phyloP scores from a whole-genome alignment of 2,888 invertebrate species.

The Pterobdella sp. region DNA sequence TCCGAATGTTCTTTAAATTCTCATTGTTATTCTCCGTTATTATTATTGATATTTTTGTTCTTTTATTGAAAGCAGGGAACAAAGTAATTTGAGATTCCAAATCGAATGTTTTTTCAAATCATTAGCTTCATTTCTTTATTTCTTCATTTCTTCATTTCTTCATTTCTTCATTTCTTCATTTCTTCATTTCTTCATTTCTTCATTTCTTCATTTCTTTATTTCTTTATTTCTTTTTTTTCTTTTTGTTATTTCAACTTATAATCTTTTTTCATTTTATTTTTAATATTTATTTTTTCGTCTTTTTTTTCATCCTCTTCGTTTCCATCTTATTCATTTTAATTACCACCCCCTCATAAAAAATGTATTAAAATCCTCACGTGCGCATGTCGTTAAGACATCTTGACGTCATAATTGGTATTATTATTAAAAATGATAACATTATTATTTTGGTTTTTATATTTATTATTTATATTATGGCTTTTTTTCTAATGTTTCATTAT shows the following conservation, averaged over 20 bases:
- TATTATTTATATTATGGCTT: too few species aligned
- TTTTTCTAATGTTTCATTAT: too few species aligned
- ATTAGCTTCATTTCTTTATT: background rate
- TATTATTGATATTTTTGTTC: background rate
- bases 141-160: conserved; percentile 3
- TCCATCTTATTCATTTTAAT: background rate
- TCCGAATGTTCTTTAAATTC: too few species aligned
- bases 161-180: background rate
- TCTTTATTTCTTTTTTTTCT: background rate
- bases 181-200: background rate
- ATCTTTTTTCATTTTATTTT: background rate
- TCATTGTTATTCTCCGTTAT: too few species aligned
- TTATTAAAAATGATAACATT: too few species aligned
- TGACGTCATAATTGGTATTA: too few species aligned
- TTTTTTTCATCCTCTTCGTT: background rate
- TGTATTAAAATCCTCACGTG: too few species aligned
- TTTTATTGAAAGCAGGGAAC: background rate
- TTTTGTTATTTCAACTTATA: background rate
- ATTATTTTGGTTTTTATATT: too few species aligned
- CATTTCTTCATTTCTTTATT: background rate
- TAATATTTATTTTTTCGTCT: background rate
- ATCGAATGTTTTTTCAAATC: background rate
- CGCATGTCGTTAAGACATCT: too few species aligned
- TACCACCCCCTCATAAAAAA: background rate
- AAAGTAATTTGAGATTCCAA: background rate